These are phyloP conservation scores for Anableps anableps DNA, from an alignment of 2,797 vertebrate genomes.

Conservation along the genomic window DNA sequence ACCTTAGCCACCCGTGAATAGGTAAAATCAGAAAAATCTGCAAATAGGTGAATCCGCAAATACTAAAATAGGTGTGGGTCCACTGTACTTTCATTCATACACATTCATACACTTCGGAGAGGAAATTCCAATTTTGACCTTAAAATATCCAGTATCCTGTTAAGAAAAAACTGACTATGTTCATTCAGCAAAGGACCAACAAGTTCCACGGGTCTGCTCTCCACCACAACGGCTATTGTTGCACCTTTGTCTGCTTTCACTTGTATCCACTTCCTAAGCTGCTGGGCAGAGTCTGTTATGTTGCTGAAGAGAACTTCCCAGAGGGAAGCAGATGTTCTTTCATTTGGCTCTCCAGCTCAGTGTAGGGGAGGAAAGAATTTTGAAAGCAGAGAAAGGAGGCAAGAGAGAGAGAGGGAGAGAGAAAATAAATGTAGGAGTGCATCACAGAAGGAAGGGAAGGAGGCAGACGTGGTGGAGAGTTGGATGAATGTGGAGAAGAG, in stretches of 20 bases:
- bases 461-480: constrained; percentile 13
- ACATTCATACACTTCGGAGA: not conserved
- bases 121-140: not conserved
- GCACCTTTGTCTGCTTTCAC: constrained; percentile 45
- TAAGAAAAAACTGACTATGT: not conserved
- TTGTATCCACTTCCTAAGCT: constrained; percentile 18
- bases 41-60: not conserved
- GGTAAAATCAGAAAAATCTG: too few relatives aligned
- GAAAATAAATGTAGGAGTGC: constrained; percentile 18
- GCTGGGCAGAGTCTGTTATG: constrained; percentile 47
- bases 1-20: too few relatives aligned
- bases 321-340: constrained; percentile 75
- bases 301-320: constrained; percentile 56
- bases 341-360: constrained; percentile 59
- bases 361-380: constrained; percentile 35
- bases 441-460: constrained; percentile 17
- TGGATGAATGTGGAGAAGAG: constrained; percentile 34
- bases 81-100: not conserved
- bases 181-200: not conserved
- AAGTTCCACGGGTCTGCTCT: not conserved
- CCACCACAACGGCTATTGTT: constrained; percentile 7
- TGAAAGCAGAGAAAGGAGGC: constrained; percentile 30
- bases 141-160: not conserved
- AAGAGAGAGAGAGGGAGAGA: constrained; percentile 1
- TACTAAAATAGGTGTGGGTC: not conserved